Base-by-base conservation (phyloP, 2,888 invertebrate species). In the Mesodorylaimus sp. region DNA sequence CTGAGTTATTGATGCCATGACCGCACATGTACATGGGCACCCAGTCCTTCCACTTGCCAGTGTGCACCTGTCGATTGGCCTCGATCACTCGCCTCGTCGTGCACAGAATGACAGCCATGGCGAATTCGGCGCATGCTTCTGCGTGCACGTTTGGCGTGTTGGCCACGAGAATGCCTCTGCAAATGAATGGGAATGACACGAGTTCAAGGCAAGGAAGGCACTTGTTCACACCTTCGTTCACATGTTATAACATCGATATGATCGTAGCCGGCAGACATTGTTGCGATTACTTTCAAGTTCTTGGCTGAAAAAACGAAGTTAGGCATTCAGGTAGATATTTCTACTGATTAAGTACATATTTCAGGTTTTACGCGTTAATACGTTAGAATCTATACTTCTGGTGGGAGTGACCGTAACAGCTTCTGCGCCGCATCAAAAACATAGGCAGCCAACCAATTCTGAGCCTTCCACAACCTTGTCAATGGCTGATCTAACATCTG, bases 41-140 rank as follows among this genome's bases (percentile, higher is more conserved):
- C 88, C 88, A 89, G 0, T 84, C 76, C 39, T 76, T 77, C 89
- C 91, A 91, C 44, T 79, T 80, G 0, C 86, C 87, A n/a, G n/a
- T 56, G 46, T 53, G 54, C 10, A 62, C 57, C 16, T 55, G 54
- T 16, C 55, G 50, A 53, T 77, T 77, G 1, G 86, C 83, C 72
- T 88, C 86, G 21, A 84, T 74, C 0, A 93, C 70, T 41, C 87
- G 76, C 48, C 91, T 74, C 1, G 81, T 79, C 0, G 86, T 83
- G 0, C 86, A 79, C 39, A 93, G 69, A 1, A 91, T 70, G 1
- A 91, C 69, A 0, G 81, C 81, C 26, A 91, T 74, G 1, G 87
- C 82, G 16, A 89, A 72, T 69, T 93, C 91, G 1, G 91, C 87
- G 0, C 85, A 85, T 2, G 88, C 84, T 71, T 83, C 81, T 0